Evolutionary conservation across 2,797 vertebrate genomes (phyloP).

Genomic region (Simalia tracyae): DNA sequence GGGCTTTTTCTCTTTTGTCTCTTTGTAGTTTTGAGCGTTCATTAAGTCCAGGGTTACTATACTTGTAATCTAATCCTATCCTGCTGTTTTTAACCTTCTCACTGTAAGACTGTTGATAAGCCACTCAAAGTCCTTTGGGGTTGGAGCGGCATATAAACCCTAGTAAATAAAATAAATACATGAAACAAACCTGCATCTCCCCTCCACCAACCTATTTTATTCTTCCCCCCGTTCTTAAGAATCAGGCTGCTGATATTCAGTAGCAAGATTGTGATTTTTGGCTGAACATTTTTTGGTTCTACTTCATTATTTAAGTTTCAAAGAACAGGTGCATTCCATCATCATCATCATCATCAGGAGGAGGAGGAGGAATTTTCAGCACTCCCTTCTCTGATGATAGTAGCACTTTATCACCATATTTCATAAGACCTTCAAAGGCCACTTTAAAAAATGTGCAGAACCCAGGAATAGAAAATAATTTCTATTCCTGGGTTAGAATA

Average conservation of each 20-base stretch:
- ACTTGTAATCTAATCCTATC: not conserved
- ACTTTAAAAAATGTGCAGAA: not conserved
- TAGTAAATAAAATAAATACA: no score
- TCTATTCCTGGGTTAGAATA: not conserved
- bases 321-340: no score
- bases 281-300: no score
- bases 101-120: not conserved
- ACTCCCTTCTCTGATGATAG: not conserved
- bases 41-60: not conserved
- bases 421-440: not conserved
- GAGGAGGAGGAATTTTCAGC: not conserved
- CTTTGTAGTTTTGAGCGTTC: not conserved
- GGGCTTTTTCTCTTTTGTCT: not conserved
- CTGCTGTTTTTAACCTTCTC: not conserved
- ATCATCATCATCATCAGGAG: no score
- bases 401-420: not conserved
- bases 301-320: no score
- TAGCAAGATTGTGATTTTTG: no score
- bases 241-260: no score
- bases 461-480: not conserved
- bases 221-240: no score
- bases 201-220: no score
- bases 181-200: no score
- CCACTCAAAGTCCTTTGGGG: not conserved
- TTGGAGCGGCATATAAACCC: not conserved